Evolutionary conservation across 92 coral and sea anemone species (phyloP).

Genomic region (Isaurus tuberculatus): DNA sequence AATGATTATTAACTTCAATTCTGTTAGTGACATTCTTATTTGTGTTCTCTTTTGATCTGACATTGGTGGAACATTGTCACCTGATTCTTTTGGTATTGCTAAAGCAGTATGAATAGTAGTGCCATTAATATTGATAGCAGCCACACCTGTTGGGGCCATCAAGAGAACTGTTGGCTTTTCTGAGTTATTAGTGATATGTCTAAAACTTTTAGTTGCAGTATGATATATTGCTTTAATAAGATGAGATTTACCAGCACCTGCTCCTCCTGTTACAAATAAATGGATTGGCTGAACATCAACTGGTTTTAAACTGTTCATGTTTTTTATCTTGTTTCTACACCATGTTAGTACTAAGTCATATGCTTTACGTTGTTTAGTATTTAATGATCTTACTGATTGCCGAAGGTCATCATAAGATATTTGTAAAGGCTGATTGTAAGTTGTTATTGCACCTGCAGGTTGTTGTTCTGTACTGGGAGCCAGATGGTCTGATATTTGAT

Average conservation of each 20-base stretch:
- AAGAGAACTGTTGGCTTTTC: conserved; percentile 35
- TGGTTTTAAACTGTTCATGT: conserved; percentile 38
- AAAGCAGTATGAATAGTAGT: conserved; percentile 2
- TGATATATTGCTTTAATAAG: conserved; percentile 22
- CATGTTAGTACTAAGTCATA: conserved; percentile 37
- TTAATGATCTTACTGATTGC: conserved; percentile 36
- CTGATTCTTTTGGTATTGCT: no score
- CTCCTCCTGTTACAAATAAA: conserved; percentile 36
- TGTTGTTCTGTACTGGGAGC: no score
- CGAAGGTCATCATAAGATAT: conserved; percentile 36
- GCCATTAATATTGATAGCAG: not conserved
- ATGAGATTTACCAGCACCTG: conserved; percentile 46
- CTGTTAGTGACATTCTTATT: no score
- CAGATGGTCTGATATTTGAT: no score
- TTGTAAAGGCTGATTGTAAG: no score
- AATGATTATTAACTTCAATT: no score
- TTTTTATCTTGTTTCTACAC: conserved; percentile 25
- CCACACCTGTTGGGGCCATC: conserved; percentile 5
- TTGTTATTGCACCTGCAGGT: no score
- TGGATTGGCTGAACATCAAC: conserved; percentile 30
- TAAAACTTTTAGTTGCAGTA: conserved; percentile 29
- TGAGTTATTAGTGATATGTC: conserved; percentile 40
- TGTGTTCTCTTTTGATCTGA: no score
- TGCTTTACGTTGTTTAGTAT: conserved; percentile 27
- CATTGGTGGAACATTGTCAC: no score